Conservation (phyloP, 2,113 vertebrate genomes). For the Cynopterus brachyotis region DNA sequence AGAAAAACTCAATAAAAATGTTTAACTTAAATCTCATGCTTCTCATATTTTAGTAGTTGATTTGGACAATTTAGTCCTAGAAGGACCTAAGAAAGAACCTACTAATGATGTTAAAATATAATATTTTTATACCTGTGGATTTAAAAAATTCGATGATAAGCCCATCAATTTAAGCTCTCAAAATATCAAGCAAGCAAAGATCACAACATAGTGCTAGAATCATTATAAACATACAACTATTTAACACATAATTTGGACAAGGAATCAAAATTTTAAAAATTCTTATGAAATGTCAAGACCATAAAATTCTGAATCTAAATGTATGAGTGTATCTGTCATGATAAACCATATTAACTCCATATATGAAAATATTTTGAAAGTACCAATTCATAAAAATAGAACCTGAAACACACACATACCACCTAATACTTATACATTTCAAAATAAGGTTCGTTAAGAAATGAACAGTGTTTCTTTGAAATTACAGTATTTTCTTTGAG, state of each 20-base stretch:
- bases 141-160: conserved; percentile 26
- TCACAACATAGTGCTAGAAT: neutral
- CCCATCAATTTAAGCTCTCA: neutral
- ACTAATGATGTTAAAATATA: neutral
- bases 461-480: neutral
- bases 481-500: neutral
- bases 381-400: neutral
- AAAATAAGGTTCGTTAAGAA: neutral
- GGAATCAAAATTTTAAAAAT: neutral
- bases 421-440: neutral
- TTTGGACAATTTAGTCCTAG: neutral
- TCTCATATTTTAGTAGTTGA: conserved; percentile 30
- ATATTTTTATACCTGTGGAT: neutral
- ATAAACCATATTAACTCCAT: neutral
- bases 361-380: neutral
- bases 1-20: conserved; percentile 7
- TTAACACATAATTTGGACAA: neutral
- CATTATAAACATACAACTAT: neutral
- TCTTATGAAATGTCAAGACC: neutral
- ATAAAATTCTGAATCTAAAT: conserved; percentile 4
- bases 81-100: neutral
- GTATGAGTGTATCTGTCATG: neutral
- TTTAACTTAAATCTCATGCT: neutral
- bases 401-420: neutral
- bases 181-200: conserved; percentile 21